These are phyloP conservation scores for Scleropages formosus DNA, from an alignment of 2,797 vertebrate species.

Conservation along the genomic window DNA sequence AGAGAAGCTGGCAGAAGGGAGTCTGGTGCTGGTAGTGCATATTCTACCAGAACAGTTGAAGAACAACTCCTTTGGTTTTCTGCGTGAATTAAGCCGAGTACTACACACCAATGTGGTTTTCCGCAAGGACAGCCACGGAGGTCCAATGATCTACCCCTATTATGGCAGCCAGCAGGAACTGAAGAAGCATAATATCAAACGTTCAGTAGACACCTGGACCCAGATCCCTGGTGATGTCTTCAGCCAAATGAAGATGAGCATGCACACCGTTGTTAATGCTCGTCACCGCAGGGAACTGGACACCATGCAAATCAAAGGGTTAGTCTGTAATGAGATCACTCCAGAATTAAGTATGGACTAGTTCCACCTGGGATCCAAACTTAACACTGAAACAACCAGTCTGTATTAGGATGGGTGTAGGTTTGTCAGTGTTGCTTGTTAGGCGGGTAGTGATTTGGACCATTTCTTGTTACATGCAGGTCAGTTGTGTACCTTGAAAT, in stretches of 20 bases:
- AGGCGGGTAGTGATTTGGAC: slow-evolving; percentile 35
- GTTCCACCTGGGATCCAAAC: neutral
- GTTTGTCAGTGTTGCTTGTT: neutral
- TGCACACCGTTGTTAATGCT: slow-evolving; percentile 48
- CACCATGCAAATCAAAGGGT: slow-evolving; percentile 86
- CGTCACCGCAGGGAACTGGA: slow-evolving; percentile 80
- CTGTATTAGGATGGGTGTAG: neutral
- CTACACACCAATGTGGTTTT: slow-evolving; percentile 92
- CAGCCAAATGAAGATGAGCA: slow-evolving; percentile 64
- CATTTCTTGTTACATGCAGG: slow-evolving; percentile 53
- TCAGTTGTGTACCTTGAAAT: slow-evolving; percentile 93
- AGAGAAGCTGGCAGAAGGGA: slow-evolving; percentile 84
- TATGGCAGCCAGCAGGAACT: slow-evolving; percentile 88
- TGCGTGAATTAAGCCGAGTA: slow-evolving; percentile 89
- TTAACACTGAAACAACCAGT: neutral
- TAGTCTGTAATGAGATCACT: slow-evolving; percentile 39
- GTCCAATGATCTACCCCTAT: slow-evolving; percentile 89
- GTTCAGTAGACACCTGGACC: slow-evolving; percentile 73
- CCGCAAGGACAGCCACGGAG: slow-evolving; percentile 74
- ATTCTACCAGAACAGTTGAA: slow-evolving; percentile 84
- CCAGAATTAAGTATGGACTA: neutral
- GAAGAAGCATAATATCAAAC: slow-evolving; percentile 85
- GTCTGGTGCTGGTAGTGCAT: slow-evolving; percentile 87
- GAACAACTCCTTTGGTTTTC: slow-evolving; percentile 87
- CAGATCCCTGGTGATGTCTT: slow-evolving; percentile 62